Base-by-base conservation (phyloP, 2,113 vertebrate species). In the Daboia siamensis region DNA sequence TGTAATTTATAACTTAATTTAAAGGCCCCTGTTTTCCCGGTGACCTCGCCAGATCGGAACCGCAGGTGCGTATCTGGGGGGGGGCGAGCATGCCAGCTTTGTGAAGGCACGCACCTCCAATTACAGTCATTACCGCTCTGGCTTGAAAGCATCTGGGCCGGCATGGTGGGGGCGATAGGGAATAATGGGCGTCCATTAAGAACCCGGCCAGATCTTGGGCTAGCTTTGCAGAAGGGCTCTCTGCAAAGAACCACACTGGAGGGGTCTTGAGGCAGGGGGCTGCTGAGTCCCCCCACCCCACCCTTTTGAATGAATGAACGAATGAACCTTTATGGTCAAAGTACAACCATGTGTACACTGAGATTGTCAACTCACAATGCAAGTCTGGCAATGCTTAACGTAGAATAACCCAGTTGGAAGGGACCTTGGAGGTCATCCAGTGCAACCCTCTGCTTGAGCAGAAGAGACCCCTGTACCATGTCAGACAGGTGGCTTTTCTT, bases 1-100 rank as follows among this genome's bases (percentile, higher is more conserved):
- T 96, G 96, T 98, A 98, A 98, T 98, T 98, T 98, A 98, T 97
- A 97, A 97, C 97, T 97, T 98, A 96, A 98, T 98, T 98, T 97
- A 97, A 97, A 97, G 96, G 97, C 97, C 97, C 97, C 97, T 0
- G 13, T 74, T 96, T 96, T 97, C 94, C 93, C 95, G 11, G 94
- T 97, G 97, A 98, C 98, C 98, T 97, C 98, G 97, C 92, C 94
- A 93, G 94, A 97, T 95, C 95, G 94, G 92, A 96, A 97, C 93
- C 93, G 95, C 96, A 96, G 44, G 9, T 29, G 59, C 94, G 95
- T 95, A 97, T 94, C 94, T 96, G 97, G 97, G 96, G n/a, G 96
- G 96, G 8, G 48, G 7, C 7, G 48, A 1, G 48, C 48, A 39
- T 92, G 96, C 94, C 94, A 92, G 69, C 95, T 96, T 91, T 69